Percentiles rank a stretch among this genome's conserved stretches.
Conservation (phyloP, 2,888 invertebrate genomes). For the Drosophila aldrichi region DNA sequence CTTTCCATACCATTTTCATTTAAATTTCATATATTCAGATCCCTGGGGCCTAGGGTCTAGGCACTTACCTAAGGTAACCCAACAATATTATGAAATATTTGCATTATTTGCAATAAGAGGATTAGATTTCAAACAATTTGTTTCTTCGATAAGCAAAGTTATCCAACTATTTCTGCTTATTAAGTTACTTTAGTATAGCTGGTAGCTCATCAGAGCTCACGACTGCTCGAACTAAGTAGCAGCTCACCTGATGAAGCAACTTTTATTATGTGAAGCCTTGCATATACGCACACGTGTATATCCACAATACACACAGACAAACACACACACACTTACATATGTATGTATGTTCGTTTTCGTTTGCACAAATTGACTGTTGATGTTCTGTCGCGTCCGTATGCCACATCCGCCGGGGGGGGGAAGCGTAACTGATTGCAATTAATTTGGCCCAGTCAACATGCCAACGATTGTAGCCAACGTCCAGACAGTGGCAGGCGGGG, state of each 20-base stretch:
- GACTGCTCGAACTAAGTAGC: not conserved
- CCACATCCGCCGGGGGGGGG: slow-evolving; percentile 60
- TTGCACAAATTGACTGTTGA: slow-evolving; percentile 59
- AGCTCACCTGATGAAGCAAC: not conserved
- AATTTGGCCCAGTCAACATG: slow-evolving; percentile 76
- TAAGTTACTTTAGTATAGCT: no score
- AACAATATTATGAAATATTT: not conserved
- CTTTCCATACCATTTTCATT: no score
- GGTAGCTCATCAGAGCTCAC: not conserved
- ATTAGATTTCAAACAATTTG: not conserved
- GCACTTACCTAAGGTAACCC: no score
- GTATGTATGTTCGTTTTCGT: slow-evolving; percentile 27
- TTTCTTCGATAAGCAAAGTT: not conserved
- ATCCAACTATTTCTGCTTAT: no score
- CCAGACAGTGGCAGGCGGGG: not conserved
- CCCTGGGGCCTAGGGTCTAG: no score
- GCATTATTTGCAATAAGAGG: not conserved
- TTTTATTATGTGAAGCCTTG: not conserved
- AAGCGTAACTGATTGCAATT: slow-evolving; percentile 79
- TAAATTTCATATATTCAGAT: no score
- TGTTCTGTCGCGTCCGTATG: slow-evolving; percentile 55
- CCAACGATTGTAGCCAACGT: slow-evolving; percentile 56
- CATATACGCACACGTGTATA: not conserved
- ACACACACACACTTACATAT: not conserved
- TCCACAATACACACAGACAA: not conserved